Evolutionary conservation across 2,113 vertebrate species (phyloP), one percentile per base, ranked within the genome.

Genomic region (Rhea pennata): DNA sequence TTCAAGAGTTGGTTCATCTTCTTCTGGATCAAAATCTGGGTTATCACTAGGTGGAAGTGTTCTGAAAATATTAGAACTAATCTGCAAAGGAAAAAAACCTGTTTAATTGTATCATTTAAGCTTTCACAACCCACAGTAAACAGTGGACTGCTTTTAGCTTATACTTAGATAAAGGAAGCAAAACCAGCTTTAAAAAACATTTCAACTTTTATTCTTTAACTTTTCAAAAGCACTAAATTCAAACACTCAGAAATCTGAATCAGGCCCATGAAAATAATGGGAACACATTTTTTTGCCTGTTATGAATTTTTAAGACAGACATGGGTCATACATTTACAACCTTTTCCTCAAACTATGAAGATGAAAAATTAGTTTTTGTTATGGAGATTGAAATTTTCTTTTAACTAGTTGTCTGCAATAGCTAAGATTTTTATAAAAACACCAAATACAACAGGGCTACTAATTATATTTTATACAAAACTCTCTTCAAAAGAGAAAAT

Each of bases 11-110:
- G 99, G 99, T 66, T 99, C 99, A 84, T 99, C 99, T 96, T 99
- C 99, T 96, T 99, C 99, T 79, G 99, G 99, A 97, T 99, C 99
- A 97, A 99, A 99, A 96, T 99, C 99, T 4, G 99, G 99, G 96
- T 99, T 99, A 70, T 99, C 99, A 80, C 99, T 99, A 61, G 99
- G 99, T 86, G 99, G 99, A 97, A 99, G 99, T 46, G 99, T 99
- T 96, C 99, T 98, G 97, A 99, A 99, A 97, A 99, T 99, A 96
- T 99, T 99, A 97, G 98, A 99, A 96, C 98, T 98, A 96, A 99
- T 99, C 99, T 99, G 98, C 29, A 96, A 97, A 22, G 87, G 39
- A 92, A 95, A 92, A 97, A 86, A 31, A 67, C 77, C 39, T 76
- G 23, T 59, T 36, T 20, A 54, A 59, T 44, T 72, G 6, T 33